Evolutionary conservation across 2,888 invertebrate genomes (phyloP).

Genomic region (Lycaena phlaeas): DNA sequence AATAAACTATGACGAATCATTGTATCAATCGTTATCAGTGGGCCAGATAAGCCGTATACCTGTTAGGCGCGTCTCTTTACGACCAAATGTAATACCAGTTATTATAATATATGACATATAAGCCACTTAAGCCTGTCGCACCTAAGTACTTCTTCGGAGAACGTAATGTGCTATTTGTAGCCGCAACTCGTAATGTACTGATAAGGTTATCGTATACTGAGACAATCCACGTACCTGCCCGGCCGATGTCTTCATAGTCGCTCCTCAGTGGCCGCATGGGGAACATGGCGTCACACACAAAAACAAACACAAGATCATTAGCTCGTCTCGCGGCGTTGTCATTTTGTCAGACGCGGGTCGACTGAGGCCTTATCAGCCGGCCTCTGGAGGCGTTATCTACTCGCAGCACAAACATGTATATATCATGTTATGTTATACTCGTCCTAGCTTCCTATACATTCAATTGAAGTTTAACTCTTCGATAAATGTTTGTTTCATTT

Average conservation of each 20-base stretch:
- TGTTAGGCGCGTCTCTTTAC: too few species aligned
- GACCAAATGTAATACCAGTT: not conserved
- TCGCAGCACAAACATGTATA: not conserved
- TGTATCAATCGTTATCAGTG: too few species aligned
- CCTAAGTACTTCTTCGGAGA: too few species aligned
- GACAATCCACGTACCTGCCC: constrained; percentile 11
- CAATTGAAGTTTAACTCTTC: too few species aligned
- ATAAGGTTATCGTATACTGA: not conserved
- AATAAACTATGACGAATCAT: too few species aligned
- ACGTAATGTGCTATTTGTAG: not conserved
- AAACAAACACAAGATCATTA: constrained; percentile 4
- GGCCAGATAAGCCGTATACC: too few species aligned
- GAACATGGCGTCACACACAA: constrained; percentile 20
- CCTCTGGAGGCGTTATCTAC: not conserved
- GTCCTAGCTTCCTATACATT: not conserved
- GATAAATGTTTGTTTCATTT: too few species aligned
- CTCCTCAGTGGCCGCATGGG: constrained; percentile 16
- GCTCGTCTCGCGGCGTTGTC: not conserved
- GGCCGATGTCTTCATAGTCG: constrained; percentile 30
- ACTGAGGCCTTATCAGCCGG: not conserved
- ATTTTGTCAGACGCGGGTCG: constrained; percentile 9
- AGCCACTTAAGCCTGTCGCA: not conserved
- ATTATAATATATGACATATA: not conserved
- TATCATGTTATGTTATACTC: not conserved
- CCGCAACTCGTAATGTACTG: not conserved